A percentile compares a stretch with the other conserved stretches of the same genome.
phyloP scores from a whole-genome alignment of 2,797 vertebrate species.

The Tenualosa ilisha region DNA sequence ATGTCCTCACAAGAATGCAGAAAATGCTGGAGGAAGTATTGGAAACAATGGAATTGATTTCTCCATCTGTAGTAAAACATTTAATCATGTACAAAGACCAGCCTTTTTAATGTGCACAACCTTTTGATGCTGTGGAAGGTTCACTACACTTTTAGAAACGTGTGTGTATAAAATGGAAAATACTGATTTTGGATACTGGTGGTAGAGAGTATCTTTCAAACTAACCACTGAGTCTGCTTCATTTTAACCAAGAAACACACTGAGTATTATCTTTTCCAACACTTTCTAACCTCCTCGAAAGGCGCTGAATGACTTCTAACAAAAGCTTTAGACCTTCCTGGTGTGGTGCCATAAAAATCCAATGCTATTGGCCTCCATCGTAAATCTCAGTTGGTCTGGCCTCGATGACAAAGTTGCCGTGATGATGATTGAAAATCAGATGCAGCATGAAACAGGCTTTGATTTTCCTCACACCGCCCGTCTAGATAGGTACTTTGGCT shows the following conservation, averaged over 20 bases:
- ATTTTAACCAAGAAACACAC: conserved; percentile 12
- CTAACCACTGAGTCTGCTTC: background rate
- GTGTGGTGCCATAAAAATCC: background rate
- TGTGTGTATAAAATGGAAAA: background rate
- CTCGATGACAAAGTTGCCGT: background rate
- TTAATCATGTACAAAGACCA: background rate
- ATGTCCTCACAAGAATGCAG: background rate
- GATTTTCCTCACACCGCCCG: background rate
- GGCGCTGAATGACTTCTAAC: background rate
- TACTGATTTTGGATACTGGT: background rate
- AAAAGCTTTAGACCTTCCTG: background rate
- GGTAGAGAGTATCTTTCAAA: conserved; percentile 3
- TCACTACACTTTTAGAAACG: background rate
- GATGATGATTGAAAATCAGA: background rate
- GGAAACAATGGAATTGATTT: background rate
- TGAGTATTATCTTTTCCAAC: conserved; percentile 25
- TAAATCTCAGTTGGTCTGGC: background rate
- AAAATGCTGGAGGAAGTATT: background rate
- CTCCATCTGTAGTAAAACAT: background rate
- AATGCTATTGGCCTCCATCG: background rate
- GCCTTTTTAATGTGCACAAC: background rate
- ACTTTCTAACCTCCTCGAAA: conserved; percentile 4
- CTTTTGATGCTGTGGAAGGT: background rate
- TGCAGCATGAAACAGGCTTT: background rate
- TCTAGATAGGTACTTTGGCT: too few relatives aligned